phyloP scores from a whole-genome alignment of 2,797 vertebrate genomes.

The Clarias platycephalus region DNA sequence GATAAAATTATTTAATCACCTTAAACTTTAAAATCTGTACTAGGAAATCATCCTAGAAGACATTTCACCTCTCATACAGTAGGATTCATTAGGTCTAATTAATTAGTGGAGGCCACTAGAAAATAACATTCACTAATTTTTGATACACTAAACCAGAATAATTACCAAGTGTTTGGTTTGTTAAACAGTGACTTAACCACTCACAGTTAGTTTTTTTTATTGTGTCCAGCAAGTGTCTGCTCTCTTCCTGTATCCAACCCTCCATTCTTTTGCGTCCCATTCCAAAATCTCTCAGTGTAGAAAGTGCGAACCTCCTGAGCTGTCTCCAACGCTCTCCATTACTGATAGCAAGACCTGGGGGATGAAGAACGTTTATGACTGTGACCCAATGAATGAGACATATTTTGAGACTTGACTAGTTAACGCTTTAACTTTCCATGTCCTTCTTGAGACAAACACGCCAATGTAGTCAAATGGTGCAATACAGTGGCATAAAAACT shows the following conservation, averaged over 20 bases:
- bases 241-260: slow-evolving; percentile 71
- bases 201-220: slow-evolving; percentile 55
- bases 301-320: slow-evolving; percentile 67
- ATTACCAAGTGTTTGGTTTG: too few relatives aligned
- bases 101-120: too few relatives aligned
- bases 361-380: neutral
- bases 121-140: too few relatives aligned
- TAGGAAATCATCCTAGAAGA: too few relatives aligned
- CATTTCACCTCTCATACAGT: too few relatives aligned
- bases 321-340: slow-evolving; percentile 71
- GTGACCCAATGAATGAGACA: neutral
- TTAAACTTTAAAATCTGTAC: too few relatives aligned
- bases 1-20: too few relatives aligned
- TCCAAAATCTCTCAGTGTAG: slow-evolving; percentile 71
- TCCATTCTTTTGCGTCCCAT: slow-evolving; percentile 76
- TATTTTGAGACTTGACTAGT: neutral
- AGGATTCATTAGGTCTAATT: too few relatives aligned
- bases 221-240: slow-evolving; percentile 54
- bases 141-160: too few relatives aligned
- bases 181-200: too few relatives aligned
- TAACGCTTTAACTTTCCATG: neutral
- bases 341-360: slow-evolving; percentile 65
- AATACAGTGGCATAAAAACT: neutral
- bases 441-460: neutral
- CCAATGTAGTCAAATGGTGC: too few relatives aligned